Evolutionary conservation across 1,140 invertebrate species (phyloP).

Genomic region (Bombus pyrosoma): DNA sequence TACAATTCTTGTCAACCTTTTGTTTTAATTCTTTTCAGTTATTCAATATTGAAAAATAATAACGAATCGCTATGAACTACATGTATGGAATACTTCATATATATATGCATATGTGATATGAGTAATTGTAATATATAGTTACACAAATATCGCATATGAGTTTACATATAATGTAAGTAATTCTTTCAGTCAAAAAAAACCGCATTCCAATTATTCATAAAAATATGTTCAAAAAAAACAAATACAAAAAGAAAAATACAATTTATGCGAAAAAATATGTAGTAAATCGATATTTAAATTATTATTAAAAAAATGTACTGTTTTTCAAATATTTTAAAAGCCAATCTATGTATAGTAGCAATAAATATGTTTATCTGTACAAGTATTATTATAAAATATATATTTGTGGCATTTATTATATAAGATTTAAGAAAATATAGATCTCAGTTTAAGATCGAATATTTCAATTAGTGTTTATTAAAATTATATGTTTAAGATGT

Average conservation of each 20-base stretch:
- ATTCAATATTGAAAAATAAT: not conserved
- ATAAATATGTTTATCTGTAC: slow-evolving; percentile 37
- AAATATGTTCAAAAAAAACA: not conserved
- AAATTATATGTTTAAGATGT: slow-evolving; percentile 31
- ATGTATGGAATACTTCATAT: too few relatives aligned
- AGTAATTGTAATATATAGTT: not conserved
- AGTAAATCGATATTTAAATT: not conserved
- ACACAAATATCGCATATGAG: not conserved
- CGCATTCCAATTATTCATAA: slow-evolving; percentile 35
- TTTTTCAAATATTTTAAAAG: slow-evolving; percentile 5
- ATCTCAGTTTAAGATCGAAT: slow-evolving; percentile 64
- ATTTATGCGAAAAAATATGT: not conserved
- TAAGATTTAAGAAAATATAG: slow-evolving; percentile 54
- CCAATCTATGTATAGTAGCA: slow-evolving; percentile 25
- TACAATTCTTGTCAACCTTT: slow-evolving; percentile 24
- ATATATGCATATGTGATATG: too few relatives aligned
- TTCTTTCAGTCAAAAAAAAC: not conserved
- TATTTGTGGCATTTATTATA: slow-evolving; percentile 57
- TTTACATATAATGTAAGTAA: not conserved
- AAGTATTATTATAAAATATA: slow-evolving; percentile 34
- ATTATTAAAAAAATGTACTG: not conserved
- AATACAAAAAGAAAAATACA: not conserved
- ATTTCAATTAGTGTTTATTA: slow-evolving; percentile 42
- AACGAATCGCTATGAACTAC: too few relatives aligned
- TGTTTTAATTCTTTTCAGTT: not conserved